These are phyloP conservation scores for Anoura caudifer DNA, from an alignment of 2,113 vertebrate species.

Conservation along the genomic window DNA sequence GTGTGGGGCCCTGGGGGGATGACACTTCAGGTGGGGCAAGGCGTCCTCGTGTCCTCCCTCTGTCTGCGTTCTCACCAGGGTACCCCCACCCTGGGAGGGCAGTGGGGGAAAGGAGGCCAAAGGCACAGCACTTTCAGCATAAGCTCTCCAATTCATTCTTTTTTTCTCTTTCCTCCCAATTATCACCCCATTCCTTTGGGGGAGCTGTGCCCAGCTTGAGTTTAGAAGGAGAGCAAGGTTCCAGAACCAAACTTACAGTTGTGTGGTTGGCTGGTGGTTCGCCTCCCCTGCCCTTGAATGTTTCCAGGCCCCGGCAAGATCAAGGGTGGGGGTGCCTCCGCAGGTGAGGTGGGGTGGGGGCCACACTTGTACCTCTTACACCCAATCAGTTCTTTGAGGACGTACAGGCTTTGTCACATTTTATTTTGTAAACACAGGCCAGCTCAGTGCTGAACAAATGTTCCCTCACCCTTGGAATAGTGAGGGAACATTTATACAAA, in stretches of 20 bases:
- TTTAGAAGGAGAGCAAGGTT: background rate
- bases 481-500: background rate
- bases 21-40: background rate
- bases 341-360: background rate
- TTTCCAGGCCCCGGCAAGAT: background rate
- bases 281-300: background rate
- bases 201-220: background rate
- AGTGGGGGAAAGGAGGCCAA: background rate
- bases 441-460: background rate
- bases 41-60: fast-evolving
- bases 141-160: background rate
- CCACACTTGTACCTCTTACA: background rate
- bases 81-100: background rate
- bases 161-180: background rate
- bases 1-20: background rate
- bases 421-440: slow-evolving; percentile 17
- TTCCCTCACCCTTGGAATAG: background rate
- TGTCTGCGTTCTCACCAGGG: background rate
- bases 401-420: background rate
- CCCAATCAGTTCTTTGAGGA: background rate
- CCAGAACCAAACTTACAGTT: background rate
- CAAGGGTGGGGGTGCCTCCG: background rate
- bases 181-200: background rate
- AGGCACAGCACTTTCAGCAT: background rate
- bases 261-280: background rate